Conservation (phyloP, 2,888 invertebrate genomes). For the Erannis defoliaria region DNA sequence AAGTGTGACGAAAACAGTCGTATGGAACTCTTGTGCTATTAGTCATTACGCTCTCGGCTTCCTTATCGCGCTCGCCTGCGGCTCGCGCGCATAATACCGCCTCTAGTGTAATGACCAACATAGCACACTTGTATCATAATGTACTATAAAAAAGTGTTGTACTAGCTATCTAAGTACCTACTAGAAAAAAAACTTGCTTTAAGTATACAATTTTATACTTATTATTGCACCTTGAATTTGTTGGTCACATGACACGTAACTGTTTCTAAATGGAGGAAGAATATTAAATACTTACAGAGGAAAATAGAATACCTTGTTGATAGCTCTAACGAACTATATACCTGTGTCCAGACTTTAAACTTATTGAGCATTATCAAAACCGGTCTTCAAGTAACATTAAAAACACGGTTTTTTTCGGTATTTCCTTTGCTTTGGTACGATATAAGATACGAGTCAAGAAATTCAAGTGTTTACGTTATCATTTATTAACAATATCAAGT, state of each 20-base stretch:
- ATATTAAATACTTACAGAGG: constrained; percentile 66
- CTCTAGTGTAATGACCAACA: no score
- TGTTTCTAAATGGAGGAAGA: constrained; percentile 53
- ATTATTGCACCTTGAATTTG: constrained; percentile 36
- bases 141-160: no score
- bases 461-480: constrained; percentile 13
- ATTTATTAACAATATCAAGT: constrained; percentile 9
- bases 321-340: constrained; percentile 40
- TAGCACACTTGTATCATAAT: no score
- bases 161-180: neutral
- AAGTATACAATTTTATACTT: neutral
- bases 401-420: constrained; percentile 6
- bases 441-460: constrained; percentile 9
- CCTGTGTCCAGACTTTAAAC: constrained; percentile 3
- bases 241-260: constrained; percentile 32
- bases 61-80: no score
- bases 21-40: no score
- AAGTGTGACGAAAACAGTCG: no score
- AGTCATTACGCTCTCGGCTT: no score
- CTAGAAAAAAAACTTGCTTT: neutral
- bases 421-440: constrained; percentile 2
- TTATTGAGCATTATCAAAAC: constrained; percentile 22
- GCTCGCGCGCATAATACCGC: no score
- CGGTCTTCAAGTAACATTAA: constrained; percentile 1
- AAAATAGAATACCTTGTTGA: constrained; percentile 53